These are phyloP conservation scores for Micromussa lordhowensis DNA, from an alignment of 92 coral and sea anemone genomes.

Conservation along the genomic window DNA sequence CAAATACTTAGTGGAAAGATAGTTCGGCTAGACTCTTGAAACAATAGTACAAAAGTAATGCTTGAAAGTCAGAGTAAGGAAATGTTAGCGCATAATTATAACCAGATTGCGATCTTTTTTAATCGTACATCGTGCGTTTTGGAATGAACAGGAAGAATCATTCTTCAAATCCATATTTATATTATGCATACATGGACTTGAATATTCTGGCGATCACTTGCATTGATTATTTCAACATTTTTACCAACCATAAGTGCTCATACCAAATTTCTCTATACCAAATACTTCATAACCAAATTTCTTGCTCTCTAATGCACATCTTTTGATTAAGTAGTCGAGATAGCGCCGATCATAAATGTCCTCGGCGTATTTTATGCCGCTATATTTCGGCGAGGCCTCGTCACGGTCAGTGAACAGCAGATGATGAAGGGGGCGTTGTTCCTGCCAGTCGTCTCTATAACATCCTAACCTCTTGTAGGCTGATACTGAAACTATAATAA, in stretches of 20 bases:
- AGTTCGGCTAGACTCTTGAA: too few relatives aligned
- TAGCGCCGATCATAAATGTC: conserved; percentile 36
- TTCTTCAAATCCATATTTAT: too few relatives aligned
- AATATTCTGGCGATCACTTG: too few relatives aligned
- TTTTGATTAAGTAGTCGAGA: conserved; percentile 42
- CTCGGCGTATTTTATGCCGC: conserved; percentile 38
- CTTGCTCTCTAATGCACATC: conserved; percentile 64
- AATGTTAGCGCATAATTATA: too few relatives aligned
- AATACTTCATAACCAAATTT: conserved; percentile 36
- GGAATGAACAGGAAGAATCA: too few relatives aligned
- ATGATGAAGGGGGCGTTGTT: conserved; percentile 54
- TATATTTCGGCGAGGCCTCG: conserved; percentile 30
- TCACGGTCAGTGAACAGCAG: conserved; percentile 64
- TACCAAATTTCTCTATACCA: conserved; percentile 68
- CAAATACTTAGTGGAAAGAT: too few relatives aligned
- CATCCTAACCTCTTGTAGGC: conserved; percentile 59
- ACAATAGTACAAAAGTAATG: too few relatives aligned
- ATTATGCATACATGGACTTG: not conserved
- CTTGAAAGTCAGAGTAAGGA: too few relatives aligned
- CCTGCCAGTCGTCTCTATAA: conserved; percentile 39
- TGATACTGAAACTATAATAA: not conserved
- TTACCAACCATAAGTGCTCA: not conserved
- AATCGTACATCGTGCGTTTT: too few relatives aligned
- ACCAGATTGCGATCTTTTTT: too few relatives aligned
- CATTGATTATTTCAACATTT: too few relatives aligned